Evolutionary conservation across 2,888 invertebrate species (phyloP).

Genomic region (Byasa hedistus): DNA sequence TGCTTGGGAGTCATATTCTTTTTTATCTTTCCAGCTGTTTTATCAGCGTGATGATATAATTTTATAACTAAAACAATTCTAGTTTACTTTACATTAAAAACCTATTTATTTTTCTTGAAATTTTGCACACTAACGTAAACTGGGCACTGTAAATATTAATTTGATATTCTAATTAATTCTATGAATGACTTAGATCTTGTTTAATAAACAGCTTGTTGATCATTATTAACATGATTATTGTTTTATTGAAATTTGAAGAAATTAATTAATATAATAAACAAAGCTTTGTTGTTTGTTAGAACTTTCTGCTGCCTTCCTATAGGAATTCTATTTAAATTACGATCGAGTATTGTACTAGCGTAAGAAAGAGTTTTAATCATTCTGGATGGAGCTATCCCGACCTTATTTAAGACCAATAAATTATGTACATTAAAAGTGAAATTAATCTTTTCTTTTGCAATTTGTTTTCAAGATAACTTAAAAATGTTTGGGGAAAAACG

Average conservation of each 20-base stretch:
- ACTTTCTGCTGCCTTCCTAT: conserved; percentile 19
- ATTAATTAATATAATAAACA: conserved; percentile 18
- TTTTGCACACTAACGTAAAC: not conserved
- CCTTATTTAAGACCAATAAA: not conserved
- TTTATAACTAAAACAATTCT: not conserved
- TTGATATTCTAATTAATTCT: not conserved
- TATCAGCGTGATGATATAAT: too few relatives aligned
- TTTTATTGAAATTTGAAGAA: conserved; percentile 14
- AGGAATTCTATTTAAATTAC: conserved; percentile 14
- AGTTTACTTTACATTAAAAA: not conserved
- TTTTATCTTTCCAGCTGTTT: too few relatives aligned
- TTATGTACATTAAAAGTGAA: not conserved
- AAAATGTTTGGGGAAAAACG: too few relatives aligned
- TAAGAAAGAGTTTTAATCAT: conserved; percentile 11
- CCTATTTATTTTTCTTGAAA: not conserved
- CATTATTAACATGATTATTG: not conserved
- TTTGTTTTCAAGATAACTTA: too few relatives aligned
- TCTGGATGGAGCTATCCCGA: not conserved
- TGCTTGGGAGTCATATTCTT: too few relatives aligned
- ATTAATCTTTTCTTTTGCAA: not conserved
- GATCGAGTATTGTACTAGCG: conserved; percentile 20
- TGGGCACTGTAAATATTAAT: not conserved
- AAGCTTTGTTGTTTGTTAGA: conserved; percentile 14
- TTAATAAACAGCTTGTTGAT: not conserved
- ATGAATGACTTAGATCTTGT: not conserved